phyloP scores from a whole-genome alignment of 2,888 invertebrate genomes.

The Thera obeliscata region DNA sequence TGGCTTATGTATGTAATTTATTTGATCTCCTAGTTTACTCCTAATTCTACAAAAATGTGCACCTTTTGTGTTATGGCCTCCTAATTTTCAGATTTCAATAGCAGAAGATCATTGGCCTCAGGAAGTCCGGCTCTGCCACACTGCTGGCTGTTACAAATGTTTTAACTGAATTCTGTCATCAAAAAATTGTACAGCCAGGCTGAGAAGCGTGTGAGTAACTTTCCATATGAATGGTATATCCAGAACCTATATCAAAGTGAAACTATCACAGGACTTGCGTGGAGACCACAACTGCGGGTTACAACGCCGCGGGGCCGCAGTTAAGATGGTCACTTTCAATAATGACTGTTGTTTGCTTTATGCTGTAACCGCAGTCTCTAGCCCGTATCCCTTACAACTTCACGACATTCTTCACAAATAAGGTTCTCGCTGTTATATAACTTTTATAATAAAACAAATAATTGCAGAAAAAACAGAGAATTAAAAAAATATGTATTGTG shows the following conservation, averaged over 20 bases:
- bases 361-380: not conserved
- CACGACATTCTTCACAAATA: not conserved
- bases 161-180: not conserved
- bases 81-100: no score
- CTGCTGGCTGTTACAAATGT: no score
- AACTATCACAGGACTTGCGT: not conserved
- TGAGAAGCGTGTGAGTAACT: not conserved
- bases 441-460: no score
- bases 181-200: not conserved
- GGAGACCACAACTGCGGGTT: constrained; percentile 12
- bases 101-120: no score
- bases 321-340: constrained; percentile 24
- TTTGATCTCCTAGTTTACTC: no score
- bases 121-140: no score
- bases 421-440: no score
- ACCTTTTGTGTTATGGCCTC: no score
- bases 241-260: constrained; percentile 1
- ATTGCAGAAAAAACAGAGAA: no score
- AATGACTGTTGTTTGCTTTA: constrained; percentile 35
- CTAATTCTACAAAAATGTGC: no score
- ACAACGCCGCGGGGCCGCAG: constrained; percentile 9
- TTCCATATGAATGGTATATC: not conserved
- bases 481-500: no score
- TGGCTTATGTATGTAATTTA: no score
- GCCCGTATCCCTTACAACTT: not conserved